phyloP scores from a whole-genome alignment of 2,888 invertebrate genomes.

The Coelinius sp. region DNA sequence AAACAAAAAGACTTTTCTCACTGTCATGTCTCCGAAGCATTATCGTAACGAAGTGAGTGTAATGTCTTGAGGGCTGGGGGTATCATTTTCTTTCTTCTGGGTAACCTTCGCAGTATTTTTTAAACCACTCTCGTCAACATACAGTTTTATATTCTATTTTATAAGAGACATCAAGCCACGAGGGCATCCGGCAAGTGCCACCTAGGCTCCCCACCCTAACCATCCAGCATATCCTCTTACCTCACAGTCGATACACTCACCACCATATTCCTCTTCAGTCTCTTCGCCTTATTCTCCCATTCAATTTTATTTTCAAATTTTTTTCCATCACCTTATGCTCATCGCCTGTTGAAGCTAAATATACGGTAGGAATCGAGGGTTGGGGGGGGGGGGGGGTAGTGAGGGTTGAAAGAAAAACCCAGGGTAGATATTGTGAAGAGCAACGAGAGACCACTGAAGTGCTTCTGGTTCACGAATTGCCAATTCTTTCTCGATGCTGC shows the following conservation, averaged over 20 bases:
- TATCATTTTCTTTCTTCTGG: conserved; percentile 20
- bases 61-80: conserved; percentile 34
- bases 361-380: neutral
- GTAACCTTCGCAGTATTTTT: conserved; percentile 58
- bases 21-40: conserved; percentile 46
- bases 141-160: conserved; percentile 71
- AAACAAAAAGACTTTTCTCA: conserved; percentile 30
- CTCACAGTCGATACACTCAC: conserved; percentile 36
- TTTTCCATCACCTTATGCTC: conserved; percentile 16
- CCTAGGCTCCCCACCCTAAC: conserved; percentile 17
- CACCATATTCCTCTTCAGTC: conserved; percentile 31
- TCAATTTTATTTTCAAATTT: conserved; percentile 8
- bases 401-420: neutral
- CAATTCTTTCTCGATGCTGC: conserved; percentile 47
- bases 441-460: conserved; percentile 28
- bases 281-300: conserved; percentile 1
- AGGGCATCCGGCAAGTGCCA: conserved; percentile 46
- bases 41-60: conserved; percentile 52
- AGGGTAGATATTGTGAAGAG: conserved; percentile 22
- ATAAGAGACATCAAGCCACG: conserved; percentile 59
- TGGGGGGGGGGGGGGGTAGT: neutral
- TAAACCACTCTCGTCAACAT: conserved; percentile 69
- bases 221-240: conserved; percentile 31
- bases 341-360: conserved; percentile 20
- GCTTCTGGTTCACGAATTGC: conserved; percentile 45